phyloP scores from a whole-genome alignment of 2,797 vertebrate genomes.

The Chloroceryle inda region DNA sequence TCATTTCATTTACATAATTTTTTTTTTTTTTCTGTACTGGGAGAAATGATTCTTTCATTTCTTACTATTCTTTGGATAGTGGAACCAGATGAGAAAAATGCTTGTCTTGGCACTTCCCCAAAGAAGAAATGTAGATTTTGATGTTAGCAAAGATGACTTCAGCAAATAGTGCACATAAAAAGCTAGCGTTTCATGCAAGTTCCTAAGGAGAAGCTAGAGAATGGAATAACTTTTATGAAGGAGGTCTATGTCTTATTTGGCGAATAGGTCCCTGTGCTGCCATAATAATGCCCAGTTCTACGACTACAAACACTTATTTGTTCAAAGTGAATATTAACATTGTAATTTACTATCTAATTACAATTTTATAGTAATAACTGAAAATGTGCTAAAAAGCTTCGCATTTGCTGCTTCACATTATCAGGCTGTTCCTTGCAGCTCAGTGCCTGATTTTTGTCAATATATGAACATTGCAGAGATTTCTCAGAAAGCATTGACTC shows the following conservation, averaged over 20 bases:
- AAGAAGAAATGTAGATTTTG: slow-evolving; percentile 40
- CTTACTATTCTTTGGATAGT: slow-evolving; percentile 24
- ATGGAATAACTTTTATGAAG: slow-evolving; percentile 68
- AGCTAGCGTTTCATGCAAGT: slow-evolving; percentile 39
- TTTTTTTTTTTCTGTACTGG: background rate
- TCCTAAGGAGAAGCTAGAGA: slow-evolving; percentile 58
- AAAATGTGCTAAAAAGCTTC: slow-evolving; percentile 78
- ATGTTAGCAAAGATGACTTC: slow-evolving; percentile 43
- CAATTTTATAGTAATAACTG: slow-evolving; percentile 82
- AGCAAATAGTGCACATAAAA: slow-evolving; percentile 55
- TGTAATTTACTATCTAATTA: slow-evolving; percentile 87
- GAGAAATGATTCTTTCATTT: slow-evolving; percentile 59
- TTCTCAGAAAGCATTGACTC: background rate
- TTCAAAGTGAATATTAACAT: slow-evolving; percentile 85
- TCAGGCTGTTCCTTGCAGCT: background rate
- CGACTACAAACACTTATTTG: slow-evolving; percentile 80
- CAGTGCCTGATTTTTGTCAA: slow-evolving; percentile 55
- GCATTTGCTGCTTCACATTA: background rate
- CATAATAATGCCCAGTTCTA: slow-evolving; percentile 74
- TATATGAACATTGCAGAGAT: background rate
- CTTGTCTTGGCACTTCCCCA: slow-evolving; percentile 38
- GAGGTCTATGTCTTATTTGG: slow-evolving; percentile 67
- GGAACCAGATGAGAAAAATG: slow-evolving; percentile 42
- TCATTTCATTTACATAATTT: background rate
- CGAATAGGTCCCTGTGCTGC: slow-evolving; percentile 76